A percentile compares a stretch with the other conserved stretches of the same genome.
These are phyloP conservation scores for Chamaetylas fuelleborni DNA, from an alignment of 2,113 vertebrate species.

Conservation along the genomic window DNA sequence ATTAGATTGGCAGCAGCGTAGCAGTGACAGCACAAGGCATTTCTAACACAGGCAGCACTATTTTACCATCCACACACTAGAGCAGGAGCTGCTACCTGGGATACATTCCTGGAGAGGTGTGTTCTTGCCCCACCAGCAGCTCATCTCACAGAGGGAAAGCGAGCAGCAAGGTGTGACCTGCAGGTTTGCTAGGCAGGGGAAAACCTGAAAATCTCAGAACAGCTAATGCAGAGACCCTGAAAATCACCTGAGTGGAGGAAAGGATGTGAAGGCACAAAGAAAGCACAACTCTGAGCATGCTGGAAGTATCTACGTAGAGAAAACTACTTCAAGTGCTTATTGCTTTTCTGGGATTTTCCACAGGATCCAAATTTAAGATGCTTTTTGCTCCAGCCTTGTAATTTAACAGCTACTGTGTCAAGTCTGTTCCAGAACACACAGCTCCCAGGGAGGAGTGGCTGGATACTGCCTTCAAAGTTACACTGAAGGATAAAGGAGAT, in stretches of 20 bases:
- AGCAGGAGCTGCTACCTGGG: neutral
- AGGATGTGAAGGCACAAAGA: neutral
- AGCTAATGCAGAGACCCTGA: neutral
- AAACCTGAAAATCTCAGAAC: neutral
- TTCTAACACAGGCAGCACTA: neutral
- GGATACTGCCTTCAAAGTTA: conserved; percentile 7
- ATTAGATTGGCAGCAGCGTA: conserved; percentile 64
- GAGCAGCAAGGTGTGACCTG: neutral
- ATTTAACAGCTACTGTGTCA: conserved; percentile 48
- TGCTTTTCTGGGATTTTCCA: conserved; percentile 54
- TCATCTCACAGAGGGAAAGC: neutral
- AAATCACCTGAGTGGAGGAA: neutral
- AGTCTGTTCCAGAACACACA: conserved; percentile 39
- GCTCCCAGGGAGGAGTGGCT: conserved; percentile 7
- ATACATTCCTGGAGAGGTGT: rapidly evolving
- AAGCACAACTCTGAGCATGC: neutral
- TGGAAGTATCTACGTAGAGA: neutral
- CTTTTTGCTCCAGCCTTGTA: conserved; percentile 37
- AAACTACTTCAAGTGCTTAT: neutral
- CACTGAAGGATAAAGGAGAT: conserved; percentile 28
- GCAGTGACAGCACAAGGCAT: conserved; percentile 22
- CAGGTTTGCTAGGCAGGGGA: neutral
- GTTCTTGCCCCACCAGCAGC: neutral
- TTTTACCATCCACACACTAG: neutral
- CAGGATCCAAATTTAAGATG: conserved; percentile 48